Evolutionary conservation across 2,113 vertebrate genomes (phyloP).

Genomic region (Mirza zaza): DNA sequence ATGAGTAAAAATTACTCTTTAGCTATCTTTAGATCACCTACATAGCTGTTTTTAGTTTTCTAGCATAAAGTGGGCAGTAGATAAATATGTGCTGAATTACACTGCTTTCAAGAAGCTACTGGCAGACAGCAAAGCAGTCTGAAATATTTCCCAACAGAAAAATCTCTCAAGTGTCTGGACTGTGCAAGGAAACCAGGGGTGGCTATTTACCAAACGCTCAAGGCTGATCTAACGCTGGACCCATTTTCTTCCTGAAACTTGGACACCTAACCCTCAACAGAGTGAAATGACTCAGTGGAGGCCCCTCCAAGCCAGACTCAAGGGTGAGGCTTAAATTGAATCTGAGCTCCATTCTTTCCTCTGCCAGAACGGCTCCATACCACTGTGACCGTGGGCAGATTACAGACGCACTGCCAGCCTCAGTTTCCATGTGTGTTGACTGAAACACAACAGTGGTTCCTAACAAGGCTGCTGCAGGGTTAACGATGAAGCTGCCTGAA

Average conservation of each 20-base stretch:
- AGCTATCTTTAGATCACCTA: background rate
- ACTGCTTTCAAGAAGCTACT: background rate
- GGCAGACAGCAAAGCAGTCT: background rate
- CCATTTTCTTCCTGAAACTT: background rate
- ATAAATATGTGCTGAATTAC: constrained; percentile 6
- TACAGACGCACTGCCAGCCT: background rate
- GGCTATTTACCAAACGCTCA: background rate
- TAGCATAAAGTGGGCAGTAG: background rate
- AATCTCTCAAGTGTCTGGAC: background rate
- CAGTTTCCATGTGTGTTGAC: background rate
- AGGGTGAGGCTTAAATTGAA: background rate
- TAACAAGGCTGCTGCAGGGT: background rate
- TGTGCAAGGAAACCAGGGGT: background rate
- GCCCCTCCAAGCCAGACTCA: background rate
- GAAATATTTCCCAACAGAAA: background rate
- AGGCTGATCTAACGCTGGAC: background rate
- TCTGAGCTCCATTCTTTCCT: background rate
- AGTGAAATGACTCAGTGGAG: accelerated
- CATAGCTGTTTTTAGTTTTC: background rate
- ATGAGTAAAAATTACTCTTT: background rate
- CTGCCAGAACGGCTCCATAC: background rate
- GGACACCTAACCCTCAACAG: background rate
- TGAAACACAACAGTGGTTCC: background rate
- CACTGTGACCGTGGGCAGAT: background rate
- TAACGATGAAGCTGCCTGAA: background rate